These are phyloP conservation scores for Lepus townsendii DNA, from an alignment of 2,797 vertebrate genomes.

Conservation along the genomic window DNA sequence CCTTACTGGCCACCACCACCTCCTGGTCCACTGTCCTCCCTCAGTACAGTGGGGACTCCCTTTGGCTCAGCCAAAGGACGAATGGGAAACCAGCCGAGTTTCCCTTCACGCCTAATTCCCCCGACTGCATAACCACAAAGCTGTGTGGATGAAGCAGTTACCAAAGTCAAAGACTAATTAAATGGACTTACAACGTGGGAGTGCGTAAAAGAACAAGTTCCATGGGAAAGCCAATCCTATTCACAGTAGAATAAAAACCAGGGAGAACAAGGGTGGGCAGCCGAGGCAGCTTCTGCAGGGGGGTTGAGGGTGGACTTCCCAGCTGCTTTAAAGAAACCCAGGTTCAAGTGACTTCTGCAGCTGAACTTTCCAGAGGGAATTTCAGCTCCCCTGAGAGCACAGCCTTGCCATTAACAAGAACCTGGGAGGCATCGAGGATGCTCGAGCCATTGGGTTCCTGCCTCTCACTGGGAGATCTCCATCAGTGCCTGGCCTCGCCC, in stretches of 20 bases:
- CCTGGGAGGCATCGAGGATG: too few species aligned
- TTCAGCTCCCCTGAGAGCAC: background rate
- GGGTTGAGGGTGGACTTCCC: background rate
- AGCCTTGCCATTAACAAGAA: background rate
- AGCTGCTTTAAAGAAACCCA: background rate
- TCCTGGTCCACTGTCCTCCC: background rate
- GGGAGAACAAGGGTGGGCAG: background rate
- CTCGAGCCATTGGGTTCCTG: too few species aligned
- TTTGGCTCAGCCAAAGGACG: background rate
- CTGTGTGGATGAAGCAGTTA: background rate
- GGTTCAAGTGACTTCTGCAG: background rate
- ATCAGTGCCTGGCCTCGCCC: too few species aligned
- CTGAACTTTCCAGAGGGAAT: background rate
- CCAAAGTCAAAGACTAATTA: background rate
- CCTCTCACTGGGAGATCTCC: too few species aligned
- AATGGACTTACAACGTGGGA: background rate
- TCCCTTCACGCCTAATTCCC: background rate
- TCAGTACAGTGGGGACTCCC: background rate
- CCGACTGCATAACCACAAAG: background rate
- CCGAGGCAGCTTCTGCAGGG: background rate
- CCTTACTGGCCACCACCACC: background rate
- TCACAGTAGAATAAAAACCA: background rate
- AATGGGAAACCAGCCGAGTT: background rate
- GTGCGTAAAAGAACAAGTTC: slow-evolving; percentile 6
- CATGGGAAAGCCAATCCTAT: background rate